Evolutionary conservation across 2,888 invertebrate genomes (phyloP).

Genomic region (Himalopsyche japonica): DNA sequence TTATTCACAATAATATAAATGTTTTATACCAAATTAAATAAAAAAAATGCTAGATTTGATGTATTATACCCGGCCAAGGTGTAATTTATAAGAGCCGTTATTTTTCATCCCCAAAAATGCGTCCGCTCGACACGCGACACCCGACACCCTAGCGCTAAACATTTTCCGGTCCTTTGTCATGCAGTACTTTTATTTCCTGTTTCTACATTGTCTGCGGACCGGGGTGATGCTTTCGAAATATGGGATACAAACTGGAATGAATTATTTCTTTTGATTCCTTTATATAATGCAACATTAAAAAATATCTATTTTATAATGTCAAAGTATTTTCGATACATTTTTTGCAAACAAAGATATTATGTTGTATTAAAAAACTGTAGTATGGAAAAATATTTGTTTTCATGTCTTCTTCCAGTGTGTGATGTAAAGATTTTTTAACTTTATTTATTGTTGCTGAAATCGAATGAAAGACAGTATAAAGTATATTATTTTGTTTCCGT

Average conservation of each 20-base stretch:
- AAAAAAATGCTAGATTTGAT: background rate
- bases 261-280: background rate
- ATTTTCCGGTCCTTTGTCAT: slow-evolving; percentile 38
- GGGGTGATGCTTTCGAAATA: background rate
- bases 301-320: background rate
- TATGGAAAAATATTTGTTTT: no score
- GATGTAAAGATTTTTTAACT: no score
- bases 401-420: no score
- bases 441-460: no score
- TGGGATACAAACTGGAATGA: background rate
- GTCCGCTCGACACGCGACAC: slow-evolving; percentile 23
- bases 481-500: no score
- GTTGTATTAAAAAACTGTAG: no score
- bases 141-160: slow-evolving; percentile 27
- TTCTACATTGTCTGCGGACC: background rate
- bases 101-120: slow-evolving; percentile 19
- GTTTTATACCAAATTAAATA: no score
- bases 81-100: slow-evolving; percentile 1
- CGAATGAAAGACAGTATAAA: no score
- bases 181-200: slow-evolving; percentile 35
- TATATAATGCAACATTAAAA: background rate
- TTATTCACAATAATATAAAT: no score
- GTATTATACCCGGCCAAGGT: background rate
- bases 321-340: no score
- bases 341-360: no score